Conservation (phyloP, 2,888 invertebrate genomes). For the Adela reaumurella region DNA sequence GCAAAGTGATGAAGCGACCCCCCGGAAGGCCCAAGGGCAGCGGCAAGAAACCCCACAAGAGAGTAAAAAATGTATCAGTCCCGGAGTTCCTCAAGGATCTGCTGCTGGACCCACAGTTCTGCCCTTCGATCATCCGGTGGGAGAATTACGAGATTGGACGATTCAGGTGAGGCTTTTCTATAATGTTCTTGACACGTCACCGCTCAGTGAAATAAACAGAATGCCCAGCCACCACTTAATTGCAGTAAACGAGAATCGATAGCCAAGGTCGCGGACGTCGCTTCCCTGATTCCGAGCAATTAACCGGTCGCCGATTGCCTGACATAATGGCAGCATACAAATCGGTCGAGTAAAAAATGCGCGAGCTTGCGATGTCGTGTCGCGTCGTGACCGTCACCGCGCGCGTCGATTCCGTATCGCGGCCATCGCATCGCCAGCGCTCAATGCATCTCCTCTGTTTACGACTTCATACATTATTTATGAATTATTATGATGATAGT, state of each 20-base stretch:
- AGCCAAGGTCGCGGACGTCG: not conserved
- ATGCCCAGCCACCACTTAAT: no score
- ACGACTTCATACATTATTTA: conserved; percentile 30
- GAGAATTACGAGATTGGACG: conserved; percentile 79
- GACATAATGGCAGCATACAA: conserved; percentile 3
- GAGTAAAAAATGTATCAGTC: conserved; percentile 52
- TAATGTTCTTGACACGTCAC: not conserved
- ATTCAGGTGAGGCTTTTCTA: conserved; percentile 54
- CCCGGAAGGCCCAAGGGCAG: conserved; percentile 55
- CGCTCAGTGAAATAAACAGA: conserved; percentile 1
- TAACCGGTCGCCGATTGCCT: not conserved
- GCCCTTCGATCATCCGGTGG: conserved; percentile 84
- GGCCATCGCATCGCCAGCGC: conserved; percentile 16
- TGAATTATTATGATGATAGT: conserved; percentile 19
- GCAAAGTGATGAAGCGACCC: conserved; percentile 44
- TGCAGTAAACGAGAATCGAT: not conserved
- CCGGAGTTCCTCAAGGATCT: conserved; percentile 87
- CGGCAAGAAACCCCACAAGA: conserved; percentile 38
- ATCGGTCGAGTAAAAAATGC: conserved; percentile 2
- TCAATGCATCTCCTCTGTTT: conserved; percentile 17
- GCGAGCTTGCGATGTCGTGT: conserved; percentile 25
- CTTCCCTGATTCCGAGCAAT: not conserved
- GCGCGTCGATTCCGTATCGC: conserved; percentile 13
- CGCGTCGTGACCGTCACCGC: conserved; percentile 24
- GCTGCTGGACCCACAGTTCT: conserved; percentile 68